Evolutionary conservation across 2,888 invertebrate species (phyloP), one percentile per base, ranked within the genome.

Genomic region (Apamea crenata): DNA sequence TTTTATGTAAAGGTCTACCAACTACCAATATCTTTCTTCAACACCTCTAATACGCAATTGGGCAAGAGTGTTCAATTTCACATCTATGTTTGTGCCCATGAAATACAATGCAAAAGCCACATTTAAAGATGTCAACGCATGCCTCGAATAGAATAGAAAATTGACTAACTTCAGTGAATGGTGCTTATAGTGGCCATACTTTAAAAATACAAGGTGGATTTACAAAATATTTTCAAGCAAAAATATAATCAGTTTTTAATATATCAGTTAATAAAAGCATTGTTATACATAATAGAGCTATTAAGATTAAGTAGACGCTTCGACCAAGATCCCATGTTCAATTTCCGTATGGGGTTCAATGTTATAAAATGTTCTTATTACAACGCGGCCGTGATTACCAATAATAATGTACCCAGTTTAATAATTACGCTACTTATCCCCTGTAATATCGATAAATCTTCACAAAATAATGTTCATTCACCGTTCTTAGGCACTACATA

Each of bases 371-470:
- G 21, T 88, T 85, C 81, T 74, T 77, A 88, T 87, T 85, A 86
- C 29, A 85, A 87, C 86, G 82, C 53, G 81, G n/a, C 61, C 77
- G 76, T 82, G 79, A 87, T 88, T 83, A 71, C 89, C 79, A 87
- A 77, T 89, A 89, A 88, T 89, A 86, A 88, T 87, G 76, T 65
- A 65, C 69, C 72, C 66, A 76, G 75, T 76, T 88, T 85, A 84
- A 83, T 85, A 81, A 89, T 83, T 81, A 83, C 77, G 81, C 88
- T 89, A 87, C 83, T 88, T 89, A 87, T 70, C 83, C 75, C 76
- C 0, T 74, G 78, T 85, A 88, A 87, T 82, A 82, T 84, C 85
- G 81, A 87, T 81, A 87, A 84, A 87, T 72, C 74, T 32, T 63
- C 53, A 83, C 68, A 81, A 84, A 73, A 81, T 85, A 72, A 85